A percentile compares a stretch with the other conserved stretches of the same genome.
Evolutionary conservation across 2,113 vertebrate genomes (phyloP).

Genomic region (Echinops telfairi): DNA sequence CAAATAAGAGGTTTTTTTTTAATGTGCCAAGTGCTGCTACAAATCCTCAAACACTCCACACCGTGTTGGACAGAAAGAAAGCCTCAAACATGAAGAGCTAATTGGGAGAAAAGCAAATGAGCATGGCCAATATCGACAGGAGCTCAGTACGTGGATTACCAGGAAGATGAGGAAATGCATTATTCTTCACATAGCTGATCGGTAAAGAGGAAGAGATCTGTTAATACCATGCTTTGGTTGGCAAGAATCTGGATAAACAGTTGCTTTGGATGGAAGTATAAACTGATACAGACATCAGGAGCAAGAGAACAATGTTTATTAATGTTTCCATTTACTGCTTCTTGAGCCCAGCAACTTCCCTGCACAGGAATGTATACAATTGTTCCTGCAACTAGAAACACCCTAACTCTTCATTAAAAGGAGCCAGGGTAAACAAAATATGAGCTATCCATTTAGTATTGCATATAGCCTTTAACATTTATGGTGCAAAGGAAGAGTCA

Average conservation of each 20-base stretch:
- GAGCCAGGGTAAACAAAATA: not conserved
- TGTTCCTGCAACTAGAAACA: not conserved
- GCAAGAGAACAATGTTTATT: not conserved
- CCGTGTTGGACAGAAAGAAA: not conserved
- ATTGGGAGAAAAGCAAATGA: not conserved
- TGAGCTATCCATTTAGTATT: not conserved
- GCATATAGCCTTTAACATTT: not conserved
- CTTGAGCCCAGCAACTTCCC: not conserved
- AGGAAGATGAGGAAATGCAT: not conserved
- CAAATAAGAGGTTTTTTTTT: not conserved
- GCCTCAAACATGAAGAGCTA: not conserved
- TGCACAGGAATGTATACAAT: not conserved
- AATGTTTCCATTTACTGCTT: not conserved
- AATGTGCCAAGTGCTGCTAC: not conserved
- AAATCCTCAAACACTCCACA: not conserved
- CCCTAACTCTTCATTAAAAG: not conserved
- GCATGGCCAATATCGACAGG: not conserved
- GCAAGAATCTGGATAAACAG: not conserved
- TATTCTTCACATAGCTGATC: too few species aligned
- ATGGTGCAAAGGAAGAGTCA: not conserved
- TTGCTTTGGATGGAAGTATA: not conserved
- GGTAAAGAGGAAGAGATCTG: not conserved
- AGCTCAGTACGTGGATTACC: not conserved
- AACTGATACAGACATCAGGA: not conserved
- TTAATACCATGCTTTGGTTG: not conserved